Evolutionary conservation across 2,113 vertebrate species (phyloP).

Genomic region (Mesocricetus auratus): DNA sequence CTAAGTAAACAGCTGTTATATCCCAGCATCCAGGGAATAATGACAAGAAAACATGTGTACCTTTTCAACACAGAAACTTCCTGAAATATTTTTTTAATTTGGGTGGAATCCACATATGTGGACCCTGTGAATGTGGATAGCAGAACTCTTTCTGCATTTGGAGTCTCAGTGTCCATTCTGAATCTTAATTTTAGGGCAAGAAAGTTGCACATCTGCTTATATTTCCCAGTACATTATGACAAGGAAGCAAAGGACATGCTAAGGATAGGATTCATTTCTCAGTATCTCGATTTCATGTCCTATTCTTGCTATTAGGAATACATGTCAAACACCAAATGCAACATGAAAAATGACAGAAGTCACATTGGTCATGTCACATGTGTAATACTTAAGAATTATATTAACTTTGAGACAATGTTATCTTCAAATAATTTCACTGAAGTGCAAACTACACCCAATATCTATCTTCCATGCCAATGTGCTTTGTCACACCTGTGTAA

Average conservation of each 20-base stretch:
- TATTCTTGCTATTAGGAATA: background rate
- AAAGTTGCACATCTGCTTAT: background rate
- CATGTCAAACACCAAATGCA: background rate
- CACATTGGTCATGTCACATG: background rate
- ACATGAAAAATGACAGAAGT: background rate
- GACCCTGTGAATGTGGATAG: background rate
- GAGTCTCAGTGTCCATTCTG: background rate
- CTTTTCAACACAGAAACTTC: background rate
- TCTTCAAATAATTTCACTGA: background rate
- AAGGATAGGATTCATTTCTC: background rate
- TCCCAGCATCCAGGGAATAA: background rate
- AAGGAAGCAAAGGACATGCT: too few relatives aligned
- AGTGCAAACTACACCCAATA: background rate
- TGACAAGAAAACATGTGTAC: background rate
- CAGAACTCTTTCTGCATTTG: background rate
- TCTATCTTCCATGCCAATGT: background rate
- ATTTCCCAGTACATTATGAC: background rate
- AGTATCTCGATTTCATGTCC: background rate
- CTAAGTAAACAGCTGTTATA: background rate
- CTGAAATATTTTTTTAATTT: background rate
- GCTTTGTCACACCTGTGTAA: background rate
- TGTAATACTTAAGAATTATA: background rate
- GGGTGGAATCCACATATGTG: background rate
- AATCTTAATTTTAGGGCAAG: background rate
- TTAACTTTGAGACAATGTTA: background rate